Percentiles rank a stretch among this genome's conserved stretches.
These are phyloP conservation scores for Nicator chloris DNA, from an alignment of 2,113 vertebrate species.

Conservation along the genomic window DNA sequence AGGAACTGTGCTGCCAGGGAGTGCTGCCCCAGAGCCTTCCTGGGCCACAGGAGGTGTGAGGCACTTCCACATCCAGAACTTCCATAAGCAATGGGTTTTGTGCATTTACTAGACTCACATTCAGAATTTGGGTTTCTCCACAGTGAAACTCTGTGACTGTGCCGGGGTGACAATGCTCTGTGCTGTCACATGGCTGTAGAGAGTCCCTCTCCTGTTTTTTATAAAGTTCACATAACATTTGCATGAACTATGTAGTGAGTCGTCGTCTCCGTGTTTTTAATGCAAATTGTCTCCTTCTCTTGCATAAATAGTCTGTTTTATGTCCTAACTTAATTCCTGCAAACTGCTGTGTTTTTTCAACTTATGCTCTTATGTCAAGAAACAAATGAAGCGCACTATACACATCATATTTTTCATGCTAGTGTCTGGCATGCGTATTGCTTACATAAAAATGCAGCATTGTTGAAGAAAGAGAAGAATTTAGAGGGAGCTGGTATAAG, in stretches of 20 bases:
- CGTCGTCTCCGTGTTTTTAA: background rate
- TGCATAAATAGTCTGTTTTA: slow-evolving; percentile 37
- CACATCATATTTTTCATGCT: slow-evolving; percentile 32
- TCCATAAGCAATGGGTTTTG: background rate
- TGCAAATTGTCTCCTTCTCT: slow-evolving; percentile 13
- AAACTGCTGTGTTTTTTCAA: slow-evolving; percentile 40
- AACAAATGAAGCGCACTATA: slow-evolving; percentile 17
- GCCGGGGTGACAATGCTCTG: background rate
- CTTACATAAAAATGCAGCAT: slow-evolving; percentile 32
- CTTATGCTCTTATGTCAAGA: slow-evolving; percentile 27
- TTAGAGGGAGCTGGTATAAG: background rate
- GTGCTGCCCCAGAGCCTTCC: background rate
- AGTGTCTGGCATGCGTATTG: background rate
- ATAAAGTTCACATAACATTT: background rate
- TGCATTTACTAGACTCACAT: background rate
- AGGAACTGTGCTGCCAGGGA: background rate
- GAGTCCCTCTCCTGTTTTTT: background rate
- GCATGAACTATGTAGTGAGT: background rate
- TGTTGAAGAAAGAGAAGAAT: slow-evolving; percentile 19
- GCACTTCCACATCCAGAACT: background rate
- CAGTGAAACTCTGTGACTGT: background rate
- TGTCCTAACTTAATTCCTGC: slow-evolving; percentile 50
- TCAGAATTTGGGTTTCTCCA: background rate
- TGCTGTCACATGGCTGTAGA: background rate
- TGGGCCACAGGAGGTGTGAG: background rate